A percentile compares a stretch with the other conserved stretches of the same genome.
These are phyloP conservation scores for Myiozetetes cayanensis DNA, from an alignment of 2,113 vertebrate genomes.

Conservation along the genomic window DNA sequence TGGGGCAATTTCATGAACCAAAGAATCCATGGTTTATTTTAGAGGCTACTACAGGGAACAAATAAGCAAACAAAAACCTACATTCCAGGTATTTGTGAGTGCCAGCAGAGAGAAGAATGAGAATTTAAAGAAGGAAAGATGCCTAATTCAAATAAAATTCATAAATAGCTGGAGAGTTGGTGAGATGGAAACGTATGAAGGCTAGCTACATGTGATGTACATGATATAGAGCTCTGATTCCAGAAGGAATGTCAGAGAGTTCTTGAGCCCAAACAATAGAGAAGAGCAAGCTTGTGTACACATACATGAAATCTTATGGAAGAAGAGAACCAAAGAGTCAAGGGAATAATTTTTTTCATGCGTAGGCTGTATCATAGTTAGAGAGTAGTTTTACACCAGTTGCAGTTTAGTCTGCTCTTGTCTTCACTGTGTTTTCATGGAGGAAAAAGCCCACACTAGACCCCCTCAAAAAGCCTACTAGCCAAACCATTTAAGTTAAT, in stretches of 20 bases:
- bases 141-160: not conserved
- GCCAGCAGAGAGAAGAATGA: not conserved
- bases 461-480: not conserved
- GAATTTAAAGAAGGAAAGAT: not conserved
- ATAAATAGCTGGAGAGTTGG: not conserved
- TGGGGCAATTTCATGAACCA: not conserved
- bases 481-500: not conserved
- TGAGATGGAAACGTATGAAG: not conserved
- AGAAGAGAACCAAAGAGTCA: not conserved
- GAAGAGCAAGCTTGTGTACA: not conserved
- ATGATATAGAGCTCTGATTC: not conserved
- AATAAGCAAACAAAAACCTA: not conserved
- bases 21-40: not conserved
- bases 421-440: not conserved
- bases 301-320: not conserved
- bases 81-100: not conserved
- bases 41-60: not conserved
- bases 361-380: accelerated
- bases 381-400: not conserved
- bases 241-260: not conserved
- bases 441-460: not conserved
- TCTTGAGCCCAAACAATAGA: not conserved
- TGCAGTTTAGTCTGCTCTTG: not conserved
- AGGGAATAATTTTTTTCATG: not conserved
- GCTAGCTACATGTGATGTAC: not conserved